Conservation (phyloP, 2,888 invertebrate species). For the Andrena fulva region DNA sequence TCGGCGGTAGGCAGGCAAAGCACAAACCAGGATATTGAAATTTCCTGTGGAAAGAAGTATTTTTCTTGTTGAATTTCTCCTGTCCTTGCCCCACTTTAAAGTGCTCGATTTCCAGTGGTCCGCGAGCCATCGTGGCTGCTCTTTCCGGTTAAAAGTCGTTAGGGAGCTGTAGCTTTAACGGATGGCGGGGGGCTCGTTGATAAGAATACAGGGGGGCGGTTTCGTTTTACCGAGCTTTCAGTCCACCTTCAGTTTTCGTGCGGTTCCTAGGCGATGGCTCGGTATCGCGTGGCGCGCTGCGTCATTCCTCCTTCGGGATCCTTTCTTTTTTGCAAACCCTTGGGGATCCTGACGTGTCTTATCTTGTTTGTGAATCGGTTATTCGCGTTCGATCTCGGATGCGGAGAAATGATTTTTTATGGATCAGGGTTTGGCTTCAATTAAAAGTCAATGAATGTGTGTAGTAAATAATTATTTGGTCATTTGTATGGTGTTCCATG, state of each 20-base stretch:
- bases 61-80: constrained; percentile 74
- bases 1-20: constrained; percentile 61
- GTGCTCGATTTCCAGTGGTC: constrained; percentile 2
- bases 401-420: no score
- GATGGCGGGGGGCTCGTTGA: background rate
- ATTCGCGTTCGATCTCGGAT: no score
- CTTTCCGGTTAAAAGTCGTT: constrained; percentile 48
- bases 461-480: no score
- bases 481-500: no score
- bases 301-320: background rate
- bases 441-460: no score
- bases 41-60: constrained; percentile 77
- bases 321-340: background rate
- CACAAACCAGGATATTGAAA: constrained; percentile 80
- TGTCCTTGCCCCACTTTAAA: constrained; percentile 50
- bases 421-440: no score
- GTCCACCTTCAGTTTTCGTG: constrained; percentile 16
- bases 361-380: no score
- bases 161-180: constrained; percentile 38
- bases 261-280: constrained; percentile 4
- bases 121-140: background rate
- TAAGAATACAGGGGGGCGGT: constrained; percentile 26
- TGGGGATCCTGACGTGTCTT: no score
- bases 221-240: constrained; percentile 24
- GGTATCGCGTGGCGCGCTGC: background rate